These are phyloP conservation scores for Mnemiopsis leidyi DNA, from an alignment of 37 sponge, comb jelly and placozoan genomes.

Conservation along the genomic window DNA sequence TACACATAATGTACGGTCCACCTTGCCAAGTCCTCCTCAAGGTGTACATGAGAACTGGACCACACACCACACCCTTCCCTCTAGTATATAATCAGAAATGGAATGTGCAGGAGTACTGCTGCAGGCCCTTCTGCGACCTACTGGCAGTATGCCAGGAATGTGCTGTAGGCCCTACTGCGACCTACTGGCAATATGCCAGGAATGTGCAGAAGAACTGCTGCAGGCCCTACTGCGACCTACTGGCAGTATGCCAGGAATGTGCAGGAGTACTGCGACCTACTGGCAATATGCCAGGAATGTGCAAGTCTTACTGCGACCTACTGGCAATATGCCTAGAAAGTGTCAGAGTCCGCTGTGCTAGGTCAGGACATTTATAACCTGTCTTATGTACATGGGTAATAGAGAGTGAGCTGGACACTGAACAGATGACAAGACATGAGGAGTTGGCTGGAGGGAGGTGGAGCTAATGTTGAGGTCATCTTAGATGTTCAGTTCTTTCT, in stretches of 20 bases:
- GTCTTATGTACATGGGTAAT: too few species aligned
- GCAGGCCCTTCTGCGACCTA: background rate
- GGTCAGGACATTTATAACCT: too few species aligned
- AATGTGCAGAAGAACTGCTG: background rate
- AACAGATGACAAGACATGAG: too few species aligned
- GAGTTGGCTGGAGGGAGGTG: too few species aligned
- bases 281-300: background rate
- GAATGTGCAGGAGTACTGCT: background rate
- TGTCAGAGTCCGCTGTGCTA: background rate
- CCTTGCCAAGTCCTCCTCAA: background rate
- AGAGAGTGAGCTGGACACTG: too few species aligned
- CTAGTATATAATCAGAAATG: too few species aligned
- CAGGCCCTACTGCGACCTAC: background rate
- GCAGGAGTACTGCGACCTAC: background rate
- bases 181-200: background rate
- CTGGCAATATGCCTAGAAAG: background rate
- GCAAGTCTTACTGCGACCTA: background rate
- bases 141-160: background rate
- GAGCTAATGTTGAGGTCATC: too few species aligned
- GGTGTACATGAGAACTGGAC: background rate
- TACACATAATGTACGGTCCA: background rate
- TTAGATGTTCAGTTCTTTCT: too few species aligned
- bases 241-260: background rate
- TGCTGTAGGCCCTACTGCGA: background rate
- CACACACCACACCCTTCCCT: too few species aligned